Evolutionary conservation across 2,888 invertebrate species (phyloP).

Genomic region (Pasiphila rectangulata): DNA sequence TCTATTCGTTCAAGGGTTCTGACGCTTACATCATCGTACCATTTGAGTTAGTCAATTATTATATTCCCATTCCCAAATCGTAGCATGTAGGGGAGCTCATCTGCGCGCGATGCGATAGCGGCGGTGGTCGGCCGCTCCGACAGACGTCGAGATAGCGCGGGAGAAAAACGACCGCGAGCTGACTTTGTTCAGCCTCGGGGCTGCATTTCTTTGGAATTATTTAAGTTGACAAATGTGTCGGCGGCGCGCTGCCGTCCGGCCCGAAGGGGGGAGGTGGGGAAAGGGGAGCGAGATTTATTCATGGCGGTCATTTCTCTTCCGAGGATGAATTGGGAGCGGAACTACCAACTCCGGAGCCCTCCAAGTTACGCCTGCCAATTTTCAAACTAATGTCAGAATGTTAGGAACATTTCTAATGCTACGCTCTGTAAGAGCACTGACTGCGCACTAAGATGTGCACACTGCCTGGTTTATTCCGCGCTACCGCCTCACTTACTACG

Average conservation of each 20-base stretch:
- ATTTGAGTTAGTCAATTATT: too few relatives aligned
- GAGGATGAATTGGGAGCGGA: neutral
- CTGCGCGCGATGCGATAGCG: neutral
- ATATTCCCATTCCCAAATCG: too few relatives aligned
- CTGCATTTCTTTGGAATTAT: constrained; percentile 29
- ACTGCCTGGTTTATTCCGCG: too few relatives aligned
- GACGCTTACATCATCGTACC: too few relatives aligned
- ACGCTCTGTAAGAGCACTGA: too few relatives aligned
- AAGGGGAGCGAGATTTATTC: constrained; percentile 1
- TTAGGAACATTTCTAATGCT: too few relatives aligned
- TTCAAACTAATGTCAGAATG: neutral
- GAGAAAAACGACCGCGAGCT: constrained; percentile 11
- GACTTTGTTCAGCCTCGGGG: neutral
- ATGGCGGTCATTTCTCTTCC: constrained; percentile 19
- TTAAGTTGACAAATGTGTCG: constrained; percentile 30
- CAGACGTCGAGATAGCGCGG: constrained; percentile 7
- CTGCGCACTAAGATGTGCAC: too few relatives aligned
- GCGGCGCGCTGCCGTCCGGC: neutral
- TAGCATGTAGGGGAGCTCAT: too few relatives aligned
- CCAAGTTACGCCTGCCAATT: neutral
- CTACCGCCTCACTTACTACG: too few relatives aligned
- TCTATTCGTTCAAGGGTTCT: too few relatives aligned
- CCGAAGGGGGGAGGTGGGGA: neutral
- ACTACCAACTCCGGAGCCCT: neutral
- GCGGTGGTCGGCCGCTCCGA: neutral